Conservation (phyloP, 2,797 vertebrate species). For the Choloepus didactylus region DNA sequence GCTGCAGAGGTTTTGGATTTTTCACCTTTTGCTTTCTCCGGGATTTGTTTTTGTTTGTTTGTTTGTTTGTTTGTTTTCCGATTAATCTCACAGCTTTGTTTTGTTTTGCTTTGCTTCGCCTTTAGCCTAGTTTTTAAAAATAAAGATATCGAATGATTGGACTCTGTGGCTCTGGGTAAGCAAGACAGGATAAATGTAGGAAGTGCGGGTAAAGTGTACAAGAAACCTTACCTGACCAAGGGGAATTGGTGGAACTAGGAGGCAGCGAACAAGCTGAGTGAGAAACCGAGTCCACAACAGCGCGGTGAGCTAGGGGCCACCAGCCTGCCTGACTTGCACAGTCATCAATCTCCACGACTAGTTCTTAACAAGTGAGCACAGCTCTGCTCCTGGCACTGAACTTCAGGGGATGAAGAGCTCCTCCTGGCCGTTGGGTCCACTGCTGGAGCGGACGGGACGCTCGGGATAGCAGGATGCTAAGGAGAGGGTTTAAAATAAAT, state of each 20-base stretch:
- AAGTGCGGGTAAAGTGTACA: constrained; percentile 29
- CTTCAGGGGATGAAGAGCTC: not conserved
- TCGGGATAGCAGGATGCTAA: not conserved
- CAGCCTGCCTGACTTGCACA: not conserved
- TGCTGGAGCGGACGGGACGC: not conserved
- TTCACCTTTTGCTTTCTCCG: not conserved
- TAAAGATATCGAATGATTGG: constrained; percentile 64
- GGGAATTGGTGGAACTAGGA: not conserved
- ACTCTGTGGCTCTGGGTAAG: constrained; percentile 55
- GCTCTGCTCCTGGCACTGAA: not conserved
- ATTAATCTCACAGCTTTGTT: constrained; percentile 5
- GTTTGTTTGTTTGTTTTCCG: not conserved
- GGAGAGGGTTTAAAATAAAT: constrained; percentile 52
- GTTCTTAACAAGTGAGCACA: rapidly evolving
- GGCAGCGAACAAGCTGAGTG: not conserved
- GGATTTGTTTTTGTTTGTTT: not conserved
- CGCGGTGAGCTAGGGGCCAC: not conserved
- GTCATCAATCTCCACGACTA: constrained; percentile 38
- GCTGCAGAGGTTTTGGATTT: not conserved
- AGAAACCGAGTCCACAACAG: not conserved
- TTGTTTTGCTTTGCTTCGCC: constrained; percentile 78
- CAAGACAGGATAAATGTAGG: constrained; percentile 47
- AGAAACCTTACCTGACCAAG: constrained; percentile 35
- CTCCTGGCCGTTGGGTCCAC: not conserved
- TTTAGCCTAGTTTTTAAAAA: constrained; percentile 74